These are phyloP conservation scores for Apamea epomidion DNA, from an alignment of 2,888 invertebrate species.

Conservation along the genomic window DNA sequence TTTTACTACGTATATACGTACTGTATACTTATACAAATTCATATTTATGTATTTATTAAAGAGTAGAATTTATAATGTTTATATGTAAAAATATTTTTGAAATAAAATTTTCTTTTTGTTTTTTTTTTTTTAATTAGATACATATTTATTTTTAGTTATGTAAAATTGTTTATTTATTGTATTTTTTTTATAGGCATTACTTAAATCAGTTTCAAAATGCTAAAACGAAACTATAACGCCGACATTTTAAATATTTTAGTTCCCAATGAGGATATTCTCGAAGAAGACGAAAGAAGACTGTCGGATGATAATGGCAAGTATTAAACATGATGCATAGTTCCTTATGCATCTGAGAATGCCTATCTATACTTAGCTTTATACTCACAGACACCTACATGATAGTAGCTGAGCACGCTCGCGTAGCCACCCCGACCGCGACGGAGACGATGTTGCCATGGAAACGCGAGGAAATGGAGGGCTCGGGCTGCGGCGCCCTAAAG, in stretches of 20 bases:
- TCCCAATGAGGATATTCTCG: slow-evolving; percentile 89
- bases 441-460: slow-evolving; percentile 98
- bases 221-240: slow-evolving; percentile 9
- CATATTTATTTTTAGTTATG: slow-evolving; percentile 10
- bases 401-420: slow-evolving; percentile 93
- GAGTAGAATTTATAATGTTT: neutral
- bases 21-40: neutral
- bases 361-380: slow-evolving; percentile 32
- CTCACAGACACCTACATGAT: slow-evolving; percentile 84
- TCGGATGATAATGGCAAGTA: slow-evolving; percentile 86
- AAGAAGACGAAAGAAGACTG: slow-evolving; percentile 88
- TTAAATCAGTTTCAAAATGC: slow-evolving; percentile 1
- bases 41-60: slow-evolving; percentile 19
- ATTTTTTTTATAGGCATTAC: neutral
- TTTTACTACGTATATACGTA: neutral
- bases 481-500: slow-evolving; percentile 92
- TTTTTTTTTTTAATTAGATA: slow-evolving; percentile 25
- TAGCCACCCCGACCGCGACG: slow-evolving; percentile 96
- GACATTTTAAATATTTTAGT: slow-evolving; percentile 80
- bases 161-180: neutral
- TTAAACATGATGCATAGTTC: slow-evolving; percentile 1
- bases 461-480: slow-evolving; percentile 94
- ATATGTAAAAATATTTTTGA: neutral
- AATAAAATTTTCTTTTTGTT: no score
- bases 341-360: neutral